Base-by-base conservation (phyloP, 2,797 vertebrate genomes). In the Capromys pilorides region DNA sequence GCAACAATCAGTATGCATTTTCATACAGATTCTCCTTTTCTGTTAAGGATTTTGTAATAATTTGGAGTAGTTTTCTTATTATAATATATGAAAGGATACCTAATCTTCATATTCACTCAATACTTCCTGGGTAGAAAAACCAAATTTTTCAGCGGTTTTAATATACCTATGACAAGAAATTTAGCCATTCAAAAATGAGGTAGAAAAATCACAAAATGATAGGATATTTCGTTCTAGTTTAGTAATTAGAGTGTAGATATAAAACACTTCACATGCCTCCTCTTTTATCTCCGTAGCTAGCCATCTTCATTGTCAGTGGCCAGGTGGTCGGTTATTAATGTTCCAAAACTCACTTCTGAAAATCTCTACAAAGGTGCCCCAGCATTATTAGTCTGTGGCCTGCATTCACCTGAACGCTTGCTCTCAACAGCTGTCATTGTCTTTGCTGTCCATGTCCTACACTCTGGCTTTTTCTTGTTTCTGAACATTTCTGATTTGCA, bases 341-440 rank as follows among this genome's bases (percentile, higher is more conserved):
- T 92, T 94, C 91, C 80, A 94, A 92, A 83, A 84, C 88, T 87
- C 87, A 75, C 92, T 95, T 94, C 95, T 94, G 93, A 89, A 95
- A 77, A 85, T 45, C n/a, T 49, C 71, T 87, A 90, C 62, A 94
- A 96, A 96, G 81, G 21, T n/a, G n/a, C 33, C 93, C 61, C 61
- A 61, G 49, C 94, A 95, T 92, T 91, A 87, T 93, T 87, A 64
- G 83, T 91, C 93, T 93, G 67, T 75, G 90, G 69, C 66, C 69
- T 88, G 86, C 64, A 96, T 97, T 94, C 79, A 85, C 89, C 69
- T 54, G 77, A 94, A 95, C 84, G 90, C 89, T 95, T 94, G 89
- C 69, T 59, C 51, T 80, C 83, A 94, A 90, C 89, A 96, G 94
- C 95, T 97, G 94, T 96, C 94, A 88, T 66, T 78, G 61, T 54